Evolutionary conservation across 2,888 invertebrate genomes (phyloP), one percentile per base, ranked within the genome.

Genomic region (Plagiodera versicolora): DNA sequence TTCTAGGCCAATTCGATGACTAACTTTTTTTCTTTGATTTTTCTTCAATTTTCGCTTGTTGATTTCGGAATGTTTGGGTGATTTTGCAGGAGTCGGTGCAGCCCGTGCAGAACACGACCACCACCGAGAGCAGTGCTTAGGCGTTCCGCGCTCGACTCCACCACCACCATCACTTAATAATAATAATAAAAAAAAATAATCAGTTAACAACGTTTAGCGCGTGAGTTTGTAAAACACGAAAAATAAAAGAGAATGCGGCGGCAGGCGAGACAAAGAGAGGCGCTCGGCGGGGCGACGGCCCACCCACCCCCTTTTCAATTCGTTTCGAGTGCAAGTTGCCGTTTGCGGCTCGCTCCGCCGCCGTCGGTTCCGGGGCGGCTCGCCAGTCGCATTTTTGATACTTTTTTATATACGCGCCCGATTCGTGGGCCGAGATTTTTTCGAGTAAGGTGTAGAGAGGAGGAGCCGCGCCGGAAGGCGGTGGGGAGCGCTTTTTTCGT

Each of bases 111-210:
- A 85, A 84, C 75, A 84, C 84, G n/a, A n/a, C n/a, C 74, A 82
- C 83, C 72, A 83, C 84, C 65, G 86, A 86, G 78, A 85, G 85
- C 83, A 84, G 83, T 79, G 85, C 85, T 81, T 85, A 84, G 76
- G 72, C 74, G 74, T 70, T 69, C 61, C 71, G 71, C 73, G 74
- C 71, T 72, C 68, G 68, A 76, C 73, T 73, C 73, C 70, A 72
- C 69, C 72, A 71, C 64, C 68, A 67, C 24, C n/a, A n/a, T n/a
- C n/a, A n/a, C n/a, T n/a, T n/a, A n/a, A n/a, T n/a, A n/a, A n/a
- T n/a, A n/a, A n/a, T 24, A 5, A 24, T 24, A 24, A 24, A 5
- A 24, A 24, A 24, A 5, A 3, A 24, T 24, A 24, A 24, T 24
- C 24, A 5, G 24, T 24, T 24, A 78, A 78, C 79, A 80, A 77